Percentiles rank a stretch among this genome's conserved stretches.
Evolutionary conservation across 2,888 invertebrate species (phyloP).

Genomic region (Hylaea fasciaria): DNA sequence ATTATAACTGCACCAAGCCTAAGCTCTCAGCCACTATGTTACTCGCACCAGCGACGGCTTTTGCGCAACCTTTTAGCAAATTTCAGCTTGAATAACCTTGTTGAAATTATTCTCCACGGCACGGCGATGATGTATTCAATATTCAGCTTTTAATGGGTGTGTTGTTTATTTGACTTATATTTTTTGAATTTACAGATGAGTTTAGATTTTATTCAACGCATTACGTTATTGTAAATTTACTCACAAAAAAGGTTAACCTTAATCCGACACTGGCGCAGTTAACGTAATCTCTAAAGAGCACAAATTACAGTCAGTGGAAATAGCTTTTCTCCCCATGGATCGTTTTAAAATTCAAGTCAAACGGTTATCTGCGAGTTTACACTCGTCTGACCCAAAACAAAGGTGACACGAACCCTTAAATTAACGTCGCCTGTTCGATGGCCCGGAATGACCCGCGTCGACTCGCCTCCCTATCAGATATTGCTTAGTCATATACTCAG

Average conservation of each 20-base stretch:
- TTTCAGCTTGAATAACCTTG: constrained; percentile 41
- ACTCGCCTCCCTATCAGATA: constrained; percentile 42
- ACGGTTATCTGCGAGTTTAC: constrained; percentile 41
- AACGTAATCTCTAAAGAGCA: too few relatives aligned
- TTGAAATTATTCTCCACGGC: constrained; percentile 18
- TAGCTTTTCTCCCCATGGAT: background rate
- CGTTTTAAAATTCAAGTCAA: constrained; percentile 34
- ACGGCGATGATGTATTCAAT: constrained; percentile 15
- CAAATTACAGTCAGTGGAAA: too few relatives aligned
- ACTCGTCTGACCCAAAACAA: constrained; percentile 50
- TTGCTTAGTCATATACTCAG: constrained; percentile 17
- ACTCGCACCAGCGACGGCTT: constrained; percentile 44
- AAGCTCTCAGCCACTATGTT: constrained; percentile 46
- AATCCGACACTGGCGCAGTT: too few relatives aligned
- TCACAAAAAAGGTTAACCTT: too few relatives aligned
- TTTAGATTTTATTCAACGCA: too few relatives aligned
- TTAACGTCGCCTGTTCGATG: constrained; percentile 45
- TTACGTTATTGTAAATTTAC: too few relatives aligned
- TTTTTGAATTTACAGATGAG: too few relatives aligned
- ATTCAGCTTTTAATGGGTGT: constrained; percentile 4
- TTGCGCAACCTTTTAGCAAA: constrained; percentile 48
- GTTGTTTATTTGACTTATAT: background rate
- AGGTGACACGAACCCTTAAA: constrained; percentile 50
- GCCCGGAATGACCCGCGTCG: constrained; percentile 51
- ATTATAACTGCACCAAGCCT: constrained; percentile 66